Evolutionary conservation across 2,797 vertebrate species (phyloP).

Genomic region (Parauchenoglanis ngamensis): DNA sequence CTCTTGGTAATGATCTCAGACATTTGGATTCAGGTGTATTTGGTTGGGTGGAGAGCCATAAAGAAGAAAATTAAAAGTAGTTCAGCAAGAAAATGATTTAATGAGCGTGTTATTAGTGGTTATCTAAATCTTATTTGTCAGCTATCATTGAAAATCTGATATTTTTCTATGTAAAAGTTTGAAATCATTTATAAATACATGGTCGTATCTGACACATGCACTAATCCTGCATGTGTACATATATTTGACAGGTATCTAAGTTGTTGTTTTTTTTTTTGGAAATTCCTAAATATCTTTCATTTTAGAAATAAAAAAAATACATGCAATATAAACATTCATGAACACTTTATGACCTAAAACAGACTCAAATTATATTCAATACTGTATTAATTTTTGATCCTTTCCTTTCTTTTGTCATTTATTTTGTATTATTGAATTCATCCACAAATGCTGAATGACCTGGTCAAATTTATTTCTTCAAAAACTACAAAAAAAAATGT

Average conservation of each 20-base stretch:
- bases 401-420: neutral
- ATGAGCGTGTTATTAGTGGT: neutral
- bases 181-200: neutral
- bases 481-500: neutral
- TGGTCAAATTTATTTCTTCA: neutral
- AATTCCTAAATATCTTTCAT: neutral
- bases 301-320: neutral
- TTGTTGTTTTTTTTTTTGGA: neutral
- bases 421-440: no score
- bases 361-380: neutral
- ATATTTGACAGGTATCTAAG: neutral
- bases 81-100: neutral
- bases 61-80: neutral
- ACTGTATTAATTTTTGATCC: neutral
- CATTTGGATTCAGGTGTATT: neutral
- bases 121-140: neutral
- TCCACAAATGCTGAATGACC: neutral
- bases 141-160: neutral
- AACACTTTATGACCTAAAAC: neutral
- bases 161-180: neutral
- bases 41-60: neutral
- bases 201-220: neutral
- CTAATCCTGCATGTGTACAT: neutral
- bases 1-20: neutral
- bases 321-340: neutral